These are phyloP conservation scores for Daubentonia madagascariensis DNA, from an alignment of 2,113 vertebrate species.

Conservation along the genomic window DNA sequence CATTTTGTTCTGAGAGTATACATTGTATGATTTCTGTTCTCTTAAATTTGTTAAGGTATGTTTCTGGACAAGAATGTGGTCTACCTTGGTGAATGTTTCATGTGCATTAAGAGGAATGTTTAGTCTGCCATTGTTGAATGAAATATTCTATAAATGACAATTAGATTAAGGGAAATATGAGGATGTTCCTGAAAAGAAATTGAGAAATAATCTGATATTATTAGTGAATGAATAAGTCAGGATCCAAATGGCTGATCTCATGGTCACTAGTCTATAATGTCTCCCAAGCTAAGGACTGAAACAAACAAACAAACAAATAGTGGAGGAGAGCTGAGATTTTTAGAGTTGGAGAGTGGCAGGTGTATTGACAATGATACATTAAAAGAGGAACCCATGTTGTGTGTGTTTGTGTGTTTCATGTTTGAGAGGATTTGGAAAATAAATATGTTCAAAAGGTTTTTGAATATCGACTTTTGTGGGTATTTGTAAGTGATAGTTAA, in stretches of 20 bases:
- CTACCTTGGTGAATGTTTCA: background rate
- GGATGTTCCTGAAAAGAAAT: background rate
- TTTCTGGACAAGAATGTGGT: background rate
- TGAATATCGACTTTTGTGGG: background rate
- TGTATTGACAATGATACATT: background rate
- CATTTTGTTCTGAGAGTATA: background rate
- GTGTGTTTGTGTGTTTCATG: background rate
- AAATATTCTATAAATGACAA: background rate
- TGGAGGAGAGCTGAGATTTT: background rate
- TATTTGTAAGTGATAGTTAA: background rate
- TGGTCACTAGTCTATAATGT: background rate
- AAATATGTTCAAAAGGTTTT: background rate
- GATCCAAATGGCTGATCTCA: background rate
- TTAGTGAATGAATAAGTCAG: background rate
- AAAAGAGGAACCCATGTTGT: background rate
- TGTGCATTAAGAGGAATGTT: background rate
- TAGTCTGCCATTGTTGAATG: background rate
- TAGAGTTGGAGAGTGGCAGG: background rate
- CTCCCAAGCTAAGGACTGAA: background rate
- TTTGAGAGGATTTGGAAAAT: background rate
- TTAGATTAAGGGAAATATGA: background rate
- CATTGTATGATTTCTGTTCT: background rate
- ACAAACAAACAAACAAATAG: too few species aligned
- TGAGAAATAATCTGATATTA: background rate
- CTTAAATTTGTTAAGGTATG: background rate